phyloP scores from a whole-genome alignment of 23 tunicate species.

The Trididemnum miniatum region DNA sequence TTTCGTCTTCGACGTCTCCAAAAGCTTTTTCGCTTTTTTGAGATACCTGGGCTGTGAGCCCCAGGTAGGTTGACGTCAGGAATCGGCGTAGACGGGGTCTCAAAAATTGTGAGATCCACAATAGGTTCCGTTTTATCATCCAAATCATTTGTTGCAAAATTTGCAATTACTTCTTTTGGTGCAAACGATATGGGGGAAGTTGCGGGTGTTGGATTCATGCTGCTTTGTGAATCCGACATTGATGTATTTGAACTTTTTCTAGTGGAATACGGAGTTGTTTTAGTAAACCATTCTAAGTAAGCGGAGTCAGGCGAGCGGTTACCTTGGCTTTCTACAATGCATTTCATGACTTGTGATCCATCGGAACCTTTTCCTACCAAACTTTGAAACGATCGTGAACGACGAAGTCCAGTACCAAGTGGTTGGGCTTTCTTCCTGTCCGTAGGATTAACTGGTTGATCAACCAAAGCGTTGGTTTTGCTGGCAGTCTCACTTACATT shows the following conservation, averaged over 20 bases:
- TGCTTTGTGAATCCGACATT: not conserved
- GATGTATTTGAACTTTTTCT: not conserved
- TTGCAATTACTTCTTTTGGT: too few species aligned
- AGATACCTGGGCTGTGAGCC: not conserved
- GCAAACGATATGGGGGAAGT: not conserved
- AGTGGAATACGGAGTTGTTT: slow-evolving; percentile 35
- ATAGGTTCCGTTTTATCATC: not conserved
- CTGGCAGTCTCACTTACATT: not conserved
- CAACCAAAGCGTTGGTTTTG: not conserved
- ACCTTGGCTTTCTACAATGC: not conserved
- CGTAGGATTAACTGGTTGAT: too few species aligned
- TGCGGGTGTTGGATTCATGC: not conserved
- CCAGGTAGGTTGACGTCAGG: not conserved
- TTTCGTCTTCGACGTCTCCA: not conserved
- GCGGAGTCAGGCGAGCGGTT: not conserved
- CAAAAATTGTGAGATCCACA: not conserved
- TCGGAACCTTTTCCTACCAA: not conserved
- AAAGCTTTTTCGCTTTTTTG: slow-evolving; percentile 1
- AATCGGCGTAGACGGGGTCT: not conserved
- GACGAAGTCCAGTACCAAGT: not conserved
- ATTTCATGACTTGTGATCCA: slow-evolving; percentile 13
- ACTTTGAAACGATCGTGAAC: not conserved
- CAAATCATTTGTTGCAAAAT: too few species aligned
- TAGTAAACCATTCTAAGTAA: slow-evolving; percentile 35
- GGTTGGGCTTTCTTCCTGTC: too few species aligned